Conservation (phyloP, 1,140 invertebrate species). For the Polypedilum vanderplanki region DNA sequence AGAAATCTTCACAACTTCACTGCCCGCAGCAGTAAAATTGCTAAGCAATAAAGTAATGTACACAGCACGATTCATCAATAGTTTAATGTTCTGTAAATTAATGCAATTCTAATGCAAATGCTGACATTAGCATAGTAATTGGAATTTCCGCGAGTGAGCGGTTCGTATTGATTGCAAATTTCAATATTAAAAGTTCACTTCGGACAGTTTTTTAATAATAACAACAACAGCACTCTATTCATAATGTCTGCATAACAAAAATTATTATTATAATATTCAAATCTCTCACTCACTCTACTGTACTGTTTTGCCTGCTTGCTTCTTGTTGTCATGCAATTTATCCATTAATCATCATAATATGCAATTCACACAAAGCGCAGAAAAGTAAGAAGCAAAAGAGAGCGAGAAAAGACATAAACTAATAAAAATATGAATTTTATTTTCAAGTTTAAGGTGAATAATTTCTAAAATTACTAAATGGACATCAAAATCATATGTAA, state of each 20-base stretch:
- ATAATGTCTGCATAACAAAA: background rate
- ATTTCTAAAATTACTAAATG: background rate
- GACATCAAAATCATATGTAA: too few relatives aligned
- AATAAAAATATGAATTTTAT: background rate
- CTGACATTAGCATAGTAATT: conserved; percentile 14
- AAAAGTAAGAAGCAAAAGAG: too few relatives aligned
- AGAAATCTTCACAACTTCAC: background rate
- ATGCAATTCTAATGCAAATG: conserved; percentile 6
- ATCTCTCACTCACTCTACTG: too few relatives aligned
- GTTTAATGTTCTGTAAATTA: background rate
- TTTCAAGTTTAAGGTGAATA: conserved; percentile 5
- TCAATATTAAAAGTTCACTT: background rate
- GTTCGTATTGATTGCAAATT: background rate
- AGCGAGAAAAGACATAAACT: too few relatives aligned
- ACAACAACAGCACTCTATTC: background rate
- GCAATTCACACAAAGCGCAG: too few relatives aligned
- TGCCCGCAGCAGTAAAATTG: background rate
- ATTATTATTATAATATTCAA: background rate
- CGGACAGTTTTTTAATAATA: background rate
- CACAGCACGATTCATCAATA: background rate
- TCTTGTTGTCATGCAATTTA: background rate
- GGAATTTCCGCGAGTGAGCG: background rate
- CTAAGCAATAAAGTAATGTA: conserved; percentile 1
- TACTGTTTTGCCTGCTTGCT: background rate
- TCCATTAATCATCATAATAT: background rate